Evolutionary conservation across 2,888 invertebrate genomes (phyloP), one percentile per base, ranked within the genome.

Genomic region (Disparrhopalites patrizii): DNA sequence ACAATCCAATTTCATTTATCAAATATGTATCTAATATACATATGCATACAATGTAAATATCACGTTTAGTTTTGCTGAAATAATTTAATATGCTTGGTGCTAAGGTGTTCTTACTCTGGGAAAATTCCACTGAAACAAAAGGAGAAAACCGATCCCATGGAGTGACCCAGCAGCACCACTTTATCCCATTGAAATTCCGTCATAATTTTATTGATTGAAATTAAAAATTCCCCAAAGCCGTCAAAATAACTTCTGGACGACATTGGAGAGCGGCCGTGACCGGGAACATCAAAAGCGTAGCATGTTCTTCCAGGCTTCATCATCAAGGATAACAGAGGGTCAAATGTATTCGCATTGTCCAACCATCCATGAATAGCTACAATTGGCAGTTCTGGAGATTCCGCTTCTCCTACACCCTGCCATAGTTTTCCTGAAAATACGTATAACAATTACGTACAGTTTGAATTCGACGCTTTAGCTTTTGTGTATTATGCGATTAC

Each of bases 281-380:
- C 74, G 4, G 72, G 71, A 20, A 60, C 58, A 18, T 52, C 55
- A 28, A 71, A 50, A 1, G 74, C 65, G 8, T 71, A 54, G 0
- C 67, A 60, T 33, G 63, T 68, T 67, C 70, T 66, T 36, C 67
- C 65, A 4, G 68, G 62, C 52, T 64, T 67, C 30, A 72, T 67
- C 7, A 74, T 68, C 31, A 68, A n/a, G 1, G 69, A 66, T 15
- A 74, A 62, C 8, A 73, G 51, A 10, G 70, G 71, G 43, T 74
- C 73, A 65, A 74, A 74, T 0, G 69, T 68, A 18, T 68, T 66
- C 36, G 65, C 62, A 64, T 73, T 74, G 51, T 74, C 74, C 56
- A 72, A 52, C 68, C 67, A 72, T 40, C 74, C 74, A 62, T 74
- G 74, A 25, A 71, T 38, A 60, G 65, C 69, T 23, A 73, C 10